Evolutionary conservation across 2,888 invertebrate genomes (phyloP).

Genomic region (Acrocyrtus sp.): DNA sequence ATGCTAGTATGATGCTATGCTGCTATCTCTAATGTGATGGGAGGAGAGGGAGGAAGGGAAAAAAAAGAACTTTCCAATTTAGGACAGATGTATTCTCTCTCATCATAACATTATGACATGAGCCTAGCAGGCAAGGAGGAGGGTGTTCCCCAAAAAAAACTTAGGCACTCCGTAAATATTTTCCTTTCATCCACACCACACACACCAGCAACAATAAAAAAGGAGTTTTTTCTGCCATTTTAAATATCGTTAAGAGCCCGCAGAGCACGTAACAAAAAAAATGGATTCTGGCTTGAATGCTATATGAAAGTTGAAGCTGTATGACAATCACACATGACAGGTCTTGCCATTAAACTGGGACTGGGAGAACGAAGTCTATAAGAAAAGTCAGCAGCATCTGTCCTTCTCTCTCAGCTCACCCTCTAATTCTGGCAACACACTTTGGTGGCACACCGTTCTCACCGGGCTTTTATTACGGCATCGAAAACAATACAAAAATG

Average conservation of each 20-base stretch:
- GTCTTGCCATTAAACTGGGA: not conserved
- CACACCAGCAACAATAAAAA: not conserved
- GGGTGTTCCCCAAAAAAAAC: not conserved
- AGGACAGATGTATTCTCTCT: conserved; percentile 38
- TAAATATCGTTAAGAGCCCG: not conserved
- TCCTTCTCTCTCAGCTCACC: not conserved
- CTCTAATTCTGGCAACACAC: not conserved
- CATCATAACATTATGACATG: conserved; percentile 31
- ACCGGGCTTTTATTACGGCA: no score
- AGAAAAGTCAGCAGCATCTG: not conserved
- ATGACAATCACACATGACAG: not conserved
- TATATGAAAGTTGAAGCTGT: no score
- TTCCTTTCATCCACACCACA: not conserved
- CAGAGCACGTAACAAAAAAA: not conserved
- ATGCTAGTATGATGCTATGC: no score
- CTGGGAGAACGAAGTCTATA: not conserved
- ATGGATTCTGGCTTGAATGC: not conserved
- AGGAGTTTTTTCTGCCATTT: not conserved
- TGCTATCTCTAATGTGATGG: no score
- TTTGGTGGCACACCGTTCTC: not conserved
- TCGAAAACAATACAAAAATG: no score
- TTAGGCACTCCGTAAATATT: not conserved
- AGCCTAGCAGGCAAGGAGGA: not conserved
- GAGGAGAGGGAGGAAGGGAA: not conserved
- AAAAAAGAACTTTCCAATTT: conserved; percentile 35